phyloP scores from a whole-genome alignment of 2,113 vertebrate species.

The Odocoileus virginianus region DNA sequence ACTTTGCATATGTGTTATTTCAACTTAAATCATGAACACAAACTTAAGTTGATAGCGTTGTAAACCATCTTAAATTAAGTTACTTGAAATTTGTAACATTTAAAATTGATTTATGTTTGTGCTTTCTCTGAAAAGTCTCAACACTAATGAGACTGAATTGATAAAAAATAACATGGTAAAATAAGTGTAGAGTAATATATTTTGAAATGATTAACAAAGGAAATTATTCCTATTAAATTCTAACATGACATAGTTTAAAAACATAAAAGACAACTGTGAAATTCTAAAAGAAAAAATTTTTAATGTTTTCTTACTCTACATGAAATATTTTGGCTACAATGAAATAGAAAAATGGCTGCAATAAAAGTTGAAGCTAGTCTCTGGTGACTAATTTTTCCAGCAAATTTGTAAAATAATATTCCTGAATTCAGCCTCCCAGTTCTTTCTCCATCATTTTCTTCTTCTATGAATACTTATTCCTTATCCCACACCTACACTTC shows the following conservation, averaged over 20 bases:
- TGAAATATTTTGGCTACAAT: slow-evolving; percentile 82
- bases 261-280: slow-evolving; percentile 50
- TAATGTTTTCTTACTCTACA: slow-evolving; percentile 82
- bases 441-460: neutral
- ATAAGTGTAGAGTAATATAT: slow-evolving; percentile 18
- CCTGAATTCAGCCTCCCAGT: slow-evolving; percentile 20
- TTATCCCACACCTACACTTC: neutral
- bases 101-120: neutral
- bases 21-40: neutral
- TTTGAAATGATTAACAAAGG: slow-evolving; percentile 59
- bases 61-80: neutral
- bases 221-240: slow-evolving; percentile 64
- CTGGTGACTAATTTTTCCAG: slow-evolving; percentile 77
- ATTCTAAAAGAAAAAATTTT: slow-evolving; percentile 73
- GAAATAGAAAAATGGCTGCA: slow-evolving; percentile 83
- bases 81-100: neutral
- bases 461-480: neutral
- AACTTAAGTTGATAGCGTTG: neutral
- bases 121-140: neutral
- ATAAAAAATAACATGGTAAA: neutral
- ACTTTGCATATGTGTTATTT: neutral
- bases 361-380: slow-evolving; percentile 78
- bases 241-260: slow-evolving; percentile 62
- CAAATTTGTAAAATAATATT: slow-evolving; percentile 80
- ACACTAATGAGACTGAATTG: neutral